Evolutionary conservation across 2,888 invertebrate genomes (phyloP).

Genomic region (Rapana venosa): DNA sequence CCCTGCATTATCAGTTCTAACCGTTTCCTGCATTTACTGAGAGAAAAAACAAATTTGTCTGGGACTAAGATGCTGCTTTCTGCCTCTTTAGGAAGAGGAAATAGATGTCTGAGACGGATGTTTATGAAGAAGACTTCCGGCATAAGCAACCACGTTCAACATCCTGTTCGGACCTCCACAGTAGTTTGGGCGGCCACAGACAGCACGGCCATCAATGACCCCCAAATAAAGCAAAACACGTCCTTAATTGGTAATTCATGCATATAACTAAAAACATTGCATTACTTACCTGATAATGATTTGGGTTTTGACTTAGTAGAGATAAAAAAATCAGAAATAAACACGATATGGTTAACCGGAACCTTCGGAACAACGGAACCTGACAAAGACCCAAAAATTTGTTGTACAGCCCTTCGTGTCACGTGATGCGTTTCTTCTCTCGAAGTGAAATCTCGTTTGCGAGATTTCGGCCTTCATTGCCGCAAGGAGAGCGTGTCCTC

Average conservation of each 20-base stretch:
- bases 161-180: conserved; percentile 65
- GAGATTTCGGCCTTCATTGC: conserved; percentile 16
- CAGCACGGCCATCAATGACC: background rate
- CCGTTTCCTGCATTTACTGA: background rate
- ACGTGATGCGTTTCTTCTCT: conserved; percentile 57
- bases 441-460: conserved; percentile 18
- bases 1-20: background rate
- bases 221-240: background rate
- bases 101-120: conserved; percentile 71
- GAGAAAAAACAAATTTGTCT: background rate
- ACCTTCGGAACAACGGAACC: conserved; percentile 70
- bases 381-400: conserved; percentile 66
- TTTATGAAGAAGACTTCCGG: conserved; percentile 73
- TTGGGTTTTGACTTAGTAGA: too few species aligned
- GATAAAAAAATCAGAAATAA: background rate
- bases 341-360: conserved; percentile 59
- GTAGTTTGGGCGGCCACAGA: conserved; percentile 9
- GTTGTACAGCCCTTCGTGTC: conserved; percentile 53
- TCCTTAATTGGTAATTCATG: background rate
- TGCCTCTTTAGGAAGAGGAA: conserved; percentile 62
- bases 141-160: conserved; percentile 68
- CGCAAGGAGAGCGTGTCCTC: conserved; percentile 37
- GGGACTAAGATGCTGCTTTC: background rate
- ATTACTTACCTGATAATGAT: background rate
- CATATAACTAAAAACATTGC: background rate